A percentile compares a stretch with the other conserved stretches of the same genome.
Conservation (phyloP, 1,140 invertebrate genomes). For the Formica exsecta region DNA sequence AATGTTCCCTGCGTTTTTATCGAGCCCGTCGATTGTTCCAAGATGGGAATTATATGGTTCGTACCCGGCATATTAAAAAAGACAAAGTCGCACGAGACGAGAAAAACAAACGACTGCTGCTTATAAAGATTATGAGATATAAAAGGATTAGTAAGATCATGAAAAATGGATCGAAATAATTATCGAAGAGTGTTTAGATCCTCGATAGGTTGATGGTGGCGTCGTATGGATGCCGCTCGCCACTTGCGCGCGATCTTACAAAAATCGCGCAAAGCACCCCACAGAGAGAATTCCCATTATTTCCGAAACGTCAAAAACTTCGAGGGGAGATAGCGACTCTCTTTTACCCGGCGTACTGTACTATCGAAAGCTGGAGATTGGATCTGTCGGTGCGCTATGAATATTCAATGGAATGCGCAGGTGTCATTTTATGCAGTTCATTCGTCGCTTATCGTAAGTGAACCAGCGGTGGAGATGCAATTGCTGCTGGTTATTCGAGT, state of each 20-base stretch:
- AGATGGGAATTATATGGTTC: constrained; percentile 26
- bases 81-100: background rate
- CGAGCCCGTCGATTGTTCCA: constrained; percentile 25
- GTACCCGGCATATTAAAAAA: constrained; percentile 21
- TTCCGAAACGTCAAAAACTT: constrained; percentile 42
- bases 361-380: constrained; percentile 36
- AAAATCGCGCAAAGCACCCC: background rate
- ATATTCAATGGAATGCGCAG: constrained; percentile 33
- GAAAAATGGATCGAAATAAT: background rate
- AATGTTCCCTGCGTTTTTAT: constrained; percentile 41
- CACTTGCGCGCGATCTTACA: constrained; percentile 31
- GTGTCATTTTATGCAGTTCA: constrained; percentile 41
- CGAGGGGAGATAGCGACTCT: background rate
- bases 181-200: background rate
- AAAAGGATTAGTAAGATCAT: background rate
- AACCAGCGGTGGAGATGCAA: background rate
- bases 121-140: background rate
- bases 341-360: background rate
- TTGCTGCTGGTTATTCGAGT: constrained; percentile 2
- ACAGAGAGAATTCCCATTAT: constrained; percentile 15
- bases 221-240: background rate
- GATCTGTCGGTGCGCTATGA: constrained; percentile 22
- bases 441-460: constrained; percentile 22
- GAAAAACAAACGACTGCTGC: background rate
- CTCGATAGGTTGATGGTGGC: background rate